Conservation (phyloP, 2,797 vertebrate genomes). For the Diplodus puntazzo region DNA sequence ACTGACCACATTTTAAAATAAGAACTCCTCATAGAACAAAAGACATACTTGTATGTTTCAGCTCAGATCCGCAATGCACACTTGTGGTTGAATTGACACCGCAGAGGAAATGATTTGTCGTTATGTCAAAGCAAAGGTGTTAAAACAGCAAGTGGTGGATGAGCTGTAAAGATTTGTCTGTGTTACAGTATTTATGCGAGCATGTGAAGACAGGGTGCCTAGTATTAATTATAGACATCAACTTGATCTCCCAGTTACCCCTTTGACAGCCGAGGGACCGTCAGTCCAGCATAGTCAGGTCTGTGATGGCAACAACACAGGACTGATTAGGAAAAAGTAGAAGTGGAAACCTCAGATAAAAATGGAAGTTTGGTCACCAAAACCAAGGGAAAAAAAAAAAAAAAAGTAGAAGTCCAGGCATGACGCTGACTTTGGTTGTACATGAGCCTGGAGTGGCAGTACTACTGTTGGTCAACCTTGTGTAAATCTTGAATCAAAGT, state of each 20-base stretch:
- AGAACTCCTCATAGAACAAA: slow-evolving; percentile 24
- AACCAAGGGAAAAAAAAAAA: slow-evolving; percentile 13
- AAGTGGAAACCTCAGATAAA: slow-evolving; percentile 10
- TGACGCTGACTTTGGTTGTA: slow-evolving; percentile 62
- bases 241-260: not conserved
- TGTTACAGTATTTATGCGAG: slow-evolving; percentile 18
- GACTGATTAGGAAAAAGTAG: slow-evolving; percentile 14
- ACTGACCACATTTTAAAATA: slow-evolving; percentile 18
- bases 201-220: slow-evolving; percentile 12
- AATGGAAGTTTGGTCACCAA: slow-evolving; percentile 56
- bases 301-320: slow-evolving; percentile 6
- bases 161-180: slow-evolving; percentile 11
- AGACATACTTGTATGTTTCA: slow-evolving; percentile 4
- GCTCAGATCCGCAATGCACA: slow-evolving; percentile 20
- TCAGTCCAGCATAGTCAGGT: not conserved
- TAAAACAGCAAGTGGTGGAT: not conserved
- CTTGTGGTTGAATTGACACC: not conserved
- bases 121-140: slow-evolving; percentile 16
- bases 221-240: slow-evolving; percentile 16
- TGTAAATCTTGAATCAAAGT: slow-evolving; percentile 60
- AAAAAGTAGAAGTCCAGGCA: slow-evolving; percentile 16
- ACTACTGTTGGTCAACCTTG: slow-evolving; percentile 40
- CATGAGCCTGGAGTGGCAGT: slow-evolving; percentile 55
- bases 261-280: slow-evolving; percentile 17
- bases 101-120: not conserved